Conservation (phyloP, 2,888 invertebrate genomes). For the Drosophila rubida region DNA sequence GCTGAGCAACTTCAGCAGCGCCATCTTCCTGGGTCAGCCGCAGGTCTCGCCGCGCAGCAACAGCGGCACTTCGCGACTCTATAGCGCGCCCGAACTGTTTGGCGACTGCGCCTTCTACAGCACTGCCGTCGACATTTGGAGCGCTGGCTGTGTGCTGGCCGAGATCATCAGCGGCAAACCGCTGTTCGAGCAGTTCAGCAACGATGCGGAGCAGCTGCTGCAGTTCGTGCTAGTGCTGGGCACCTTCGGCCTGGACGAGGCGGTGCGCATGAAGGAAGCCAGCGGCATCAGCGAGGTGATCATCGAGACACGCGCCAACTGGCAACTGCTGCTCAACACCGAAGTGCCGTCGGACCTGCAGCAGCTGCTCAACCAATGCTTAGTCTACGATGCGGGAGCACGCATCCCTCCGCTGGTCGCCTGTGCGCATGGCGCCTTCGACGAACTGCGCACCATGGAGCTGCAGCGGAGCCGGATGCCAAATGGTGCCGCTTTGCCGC, state of each 20-base stretch:
- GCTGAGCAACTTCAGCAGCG: constrained; percentile 99
- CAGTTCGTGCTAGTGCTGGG: constrained; percentile 99
- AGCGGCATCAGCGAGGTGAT: neutral
- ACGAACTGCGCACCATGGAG: constrained; percentile 93
- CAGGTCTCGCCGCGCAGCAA: constrained; percentile 87
- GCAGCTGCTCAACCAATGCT: constrained; percentile 93
- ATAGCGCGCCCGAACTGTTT: constrained; percentile 99
- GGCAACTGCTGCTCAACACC: constrained; percentile 97
- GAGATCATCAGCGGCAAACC: constrained; percentile 98
- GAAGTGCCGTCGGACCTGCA: constrained; percentile 95
- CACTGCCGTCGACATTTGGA: constrained; percentile 98
- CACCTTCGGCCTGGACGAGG: constrained; percentile 96
- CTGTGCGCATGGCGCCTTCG: constrained; percentile 98
- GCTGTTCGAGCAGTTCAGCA: constrained; percentile 97
- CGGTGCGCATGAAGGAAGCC: constrained; percentile 3
- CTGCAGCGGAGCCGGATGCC: constrained; percentile 95
- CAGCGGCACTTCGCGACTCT: constrained; percentile 98
- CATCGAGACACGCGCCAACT: constrained; percentile 94
- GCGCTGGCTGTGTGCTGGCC: constrained; percentile 99
- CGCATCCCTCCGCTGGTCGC: constrained; percentile 97
- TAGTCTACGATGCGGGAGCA: constrained; percentile 98
- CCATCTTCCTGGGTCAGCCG: constrained; percentile 96
- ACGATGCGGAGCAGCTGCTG: constrained; percentile 98
- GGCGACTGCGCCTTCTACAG: constrained; percentile 99
- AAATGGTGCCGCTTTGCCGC: constrained; percentile 95